Percentiles rank a stretch among this genome's conserved stretches.
Conservation (phyloP, 2,113 vertebrate species). For the Colinus virginianus region DNA sequence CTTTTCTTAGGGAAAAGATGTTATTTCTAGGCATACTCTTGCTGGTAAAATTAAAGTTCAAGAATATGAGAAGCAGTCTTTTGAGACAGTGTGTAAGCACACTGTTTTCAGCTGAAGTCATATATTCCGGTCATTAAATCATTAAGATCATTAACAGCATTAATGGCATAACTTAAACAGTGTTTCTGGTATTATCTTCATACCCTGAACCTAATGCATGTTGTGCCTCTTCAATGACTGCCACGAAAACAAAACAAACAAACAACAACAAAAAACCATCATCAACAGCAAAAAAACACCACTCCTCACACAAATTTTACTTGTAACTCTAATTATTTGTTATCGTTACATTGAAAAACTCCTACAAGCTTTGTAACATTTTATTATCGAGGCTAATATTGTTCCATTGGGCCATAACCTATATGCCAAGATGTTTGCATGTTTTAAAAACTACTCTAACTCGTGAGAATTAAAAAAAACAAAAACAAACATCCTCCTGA, state of each 20-base stretch:
- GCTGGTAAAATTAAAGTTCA: neutral
- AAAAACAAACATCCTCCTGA: neutral
- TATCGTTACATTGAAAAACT: neutral
- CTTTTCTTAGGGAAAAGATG: neutral
- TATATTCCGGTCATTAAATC: neutral
- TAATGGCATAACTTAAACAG: neutral
- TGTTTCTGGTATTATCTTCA: neutral
- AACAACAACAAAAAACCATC: no score
- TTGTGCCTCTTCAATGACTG: neutral
- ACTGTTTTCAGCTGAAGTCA: neutral
- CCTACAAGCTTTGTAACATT: neutral
- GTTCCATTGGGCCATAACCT: neutral
- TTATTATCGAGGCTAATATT: neutral
- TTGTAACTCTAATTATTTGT: neutral
- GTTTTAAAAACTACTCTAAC: neutral
- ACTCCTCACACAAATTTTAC: neutral
- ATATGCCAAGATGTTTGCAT: fast-evolving
- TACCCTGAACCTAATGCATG: neutral
- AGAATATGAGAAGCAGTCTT: neutral
- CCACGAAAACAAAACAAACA: neutral
- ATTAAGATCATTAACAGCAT: neutral
- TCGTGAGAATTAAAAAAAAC: neutral
- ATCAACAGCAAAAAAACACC: no score
- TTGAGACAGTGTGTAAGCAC: neutral
- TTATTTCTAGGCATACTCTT: neutral